phyloP scores from a whole-genome alignment of 2,888 invertebrate species.

The Gortyna flavago region DNA sequence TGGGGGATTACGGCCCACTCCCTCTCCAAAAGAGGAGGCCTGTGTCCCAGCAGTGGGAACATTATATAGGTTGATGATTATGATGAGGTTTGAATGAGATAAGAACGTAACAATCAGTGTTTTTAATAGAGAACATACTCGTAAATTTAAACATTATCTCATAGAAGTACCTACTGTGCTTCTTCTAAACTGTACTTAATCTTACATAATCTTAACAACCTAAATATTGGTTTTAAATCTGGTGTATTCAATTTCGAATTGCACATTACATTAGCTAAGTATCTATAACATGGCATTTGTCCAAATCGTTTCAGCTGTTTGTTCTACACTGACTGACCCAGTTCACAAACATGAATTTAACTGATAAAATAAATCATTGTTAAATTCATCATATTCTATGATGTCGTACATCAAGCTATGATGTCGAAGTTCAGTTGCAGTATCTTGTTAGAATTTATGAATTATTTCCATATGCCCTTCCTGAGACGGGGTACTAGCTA shows the following conservation, averaged over 20 bases:
- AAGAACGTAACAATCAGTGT: not conserved
- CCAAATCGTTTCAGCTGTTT: slow-evolving; percentile 53
- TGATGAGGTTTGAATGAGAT: not conserved
- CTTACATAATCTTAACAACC: slow-evolving; percentile 21
- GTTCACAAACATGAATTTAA: slow-evolving; percentile 29
- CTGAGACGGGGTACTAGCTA: not conserved
- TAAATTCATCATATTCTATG: slow-evolving; percentile 18
- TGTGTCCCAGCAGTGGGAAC: no score
- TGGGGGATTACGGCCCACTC: no score
- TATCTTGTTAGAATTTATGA: not conserved
- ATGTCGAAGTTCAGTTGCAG: slow-evolving; percentile 21
- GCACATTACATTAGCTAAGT: slow-evolving; percentile 34
- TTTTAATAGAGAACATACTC: not conserved
- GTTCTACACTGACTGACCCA: slow-evolving; percentile 18
- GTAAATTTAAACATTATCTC: not conserved
- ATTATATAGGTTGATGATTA: not conserved
- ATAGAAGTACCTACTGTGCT: not conserved
- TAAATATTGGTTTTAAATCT: slow-evolving; percentile 32
- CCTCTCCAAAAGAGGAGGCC: no score
- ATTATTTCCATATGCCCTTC: not conserved
- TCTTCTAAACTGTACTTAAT: not conserved
- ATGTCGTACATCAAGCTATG: not conserved
- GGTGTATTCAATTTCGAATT: slow-evolving; percentile 29
- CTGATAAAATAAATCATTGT: slow-evolving; percentile 36
- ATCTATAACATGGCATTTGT: slow-evolving; percentile 54